These are phyloP conservation scores for Andrena cerasifolii DNA, from an alignment of 1,140 invertebrate species.

Conservation along the genomic window DNA sequence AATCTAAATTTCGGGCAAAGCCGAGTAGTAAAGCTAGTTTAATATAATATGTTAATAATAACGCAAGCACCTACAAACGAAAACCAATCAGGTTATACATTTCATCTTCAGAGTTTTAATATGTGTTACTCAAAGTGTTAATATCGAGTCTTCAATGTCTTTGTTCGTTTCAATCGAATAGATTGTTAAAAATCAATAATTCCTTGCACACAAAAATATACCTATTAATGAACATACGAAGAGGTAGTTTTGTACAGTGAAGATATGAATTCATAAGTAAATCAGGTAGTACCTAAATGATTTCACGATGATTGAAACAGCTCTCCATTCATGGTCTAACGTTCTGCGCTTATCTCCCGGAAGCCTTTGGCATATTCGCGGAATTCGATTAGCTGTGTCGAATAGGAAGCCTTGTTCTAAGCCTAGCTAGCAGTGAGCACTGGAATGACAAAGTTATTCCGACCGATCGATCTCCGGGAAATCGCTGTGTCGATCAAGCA, in stretches of 20 bases:
- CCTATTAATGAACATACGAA: too few species aligned
- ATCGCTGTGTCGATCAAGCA: not conserved
- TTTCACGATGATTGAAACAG: not conserved
- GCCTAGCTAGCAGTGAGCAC: not conserved
- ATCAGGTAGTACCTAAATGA: not conserved
- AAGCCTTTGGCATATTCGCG: slow-evolving; percentile 43
- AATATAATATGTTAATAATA: too few species aligned
- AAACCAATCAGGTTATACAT: too few species aligned
- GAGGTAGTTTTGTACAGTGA: not conserved
- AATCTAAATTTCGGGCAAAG: too few species aligned
- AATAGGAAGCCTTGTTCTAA: slow-evolving; percentile 50
- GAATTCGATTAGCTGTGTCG: slow-evolving; percentile 55
- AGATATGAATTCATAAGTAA: not conserved
- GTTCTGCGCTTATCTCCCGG: slow-evolving; percentile 37
- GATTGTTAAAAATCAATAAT: too few species aligned
- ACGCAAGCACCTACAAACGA: too few species aligned
- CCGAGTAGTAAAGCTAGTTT: too few species aligned
- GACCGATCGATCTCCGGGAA: slow-evolving; percentile 1
- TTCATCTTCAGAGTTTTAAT: too few species aligned
- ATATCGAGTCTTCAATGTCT: too few species aligned
- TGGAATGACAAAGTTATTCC: not conserved
- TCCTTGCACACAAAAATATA: too few species aligned
- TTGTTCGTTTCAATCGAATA: too few species aligned
- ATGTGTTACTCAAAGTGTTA: too few species aligned
- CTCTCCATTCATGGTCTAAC: not conserved